Evolutionary conservation across 1,140 invertebrate species (phyloP).

Genomic region (Odontomachus brunneus): DNA sequence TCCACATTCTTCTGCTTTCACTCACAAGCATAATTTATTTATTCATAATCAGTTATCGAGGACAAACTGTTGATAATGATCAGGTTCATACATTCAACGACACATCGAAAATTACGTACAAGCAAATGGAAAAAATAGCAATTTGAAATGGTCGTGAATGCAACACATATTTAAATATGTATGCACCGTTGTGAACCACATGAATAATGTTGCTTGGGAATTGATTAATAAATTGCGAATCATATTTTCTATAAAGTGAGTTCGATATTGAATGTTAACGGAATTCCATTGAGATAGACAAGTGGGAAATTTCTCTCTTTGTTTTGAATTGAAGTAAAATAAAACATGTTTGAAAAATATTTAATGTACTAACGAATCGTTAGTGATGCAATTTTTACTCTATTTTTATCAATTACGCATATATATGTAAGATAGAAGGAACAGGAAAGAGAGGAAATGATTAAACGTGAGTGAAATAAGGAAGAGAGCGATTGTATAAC

Average conservation of each 20-base stretch:
- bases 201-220: neutral
- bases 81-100: conserved; percentile 68
- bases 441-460: neutral
- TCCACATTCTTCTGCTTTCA: too few species aligned
- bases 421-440: too few species aligned
- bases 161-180: conserved; percentile 54
- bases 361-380: neutral
- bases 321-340: neutral
- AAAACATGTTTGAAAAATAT: neutral
- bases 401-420: neutral
- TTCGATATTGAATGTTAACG: neutral
- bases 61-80: too few species aligned
- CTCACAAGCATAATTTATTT: too few species aligned
- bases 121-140: conserved; percentile 68
- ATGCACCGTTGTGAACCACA: neutral
- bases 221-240: neutral
- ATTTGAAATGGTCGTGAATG: conserved; percentile 55
- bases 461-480: neutral
- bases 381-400: neutral
- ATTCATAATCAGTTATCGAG: too few species aligned
- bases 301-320: too few species aligned
- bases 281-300: too few species aligned
- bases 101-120: conserved; percentile 50
- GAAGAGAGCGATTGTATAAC: too few species aligned
- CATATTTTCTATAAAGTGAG: neutral